Evolutionary conservation across 2,888 invertebrate species (phyloP).

Genomic region (Caenorhabditis sinica): DNA sequence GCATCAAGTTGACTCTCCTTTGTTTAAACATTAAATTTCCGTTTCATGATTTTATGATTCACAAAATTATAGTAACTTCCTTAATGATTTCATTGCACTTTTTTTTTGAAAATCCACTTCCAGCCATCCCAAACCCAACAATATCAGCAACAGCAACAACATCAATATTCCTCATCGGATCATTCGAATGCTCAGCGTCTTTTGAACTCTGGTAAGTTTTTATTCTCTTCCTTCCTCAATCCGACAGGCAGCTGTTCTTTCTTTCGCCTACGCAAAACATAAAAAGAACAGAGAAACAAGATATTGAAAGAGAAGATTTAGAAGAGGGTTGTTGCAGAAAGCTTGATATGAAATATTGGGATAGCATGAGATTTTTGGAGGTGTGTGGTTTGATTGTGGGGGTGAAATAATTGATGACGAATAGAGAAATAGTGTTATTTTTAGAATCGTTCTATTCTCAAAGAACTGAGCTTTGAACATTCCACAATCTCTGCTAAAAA

Average conservation of each 20-base stretch:
- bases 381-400: not conserved
- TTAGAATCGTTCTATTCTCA: no score
- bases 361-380: not conserved
- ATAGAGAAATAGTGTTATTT: no score
- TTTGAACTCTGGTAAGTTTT: conserved; percentile 65
- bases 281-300: conserved; percentile 20
- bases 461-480: no score
- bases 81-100: not conserved
- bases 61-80: not conserved
- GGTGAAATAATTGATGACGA: not conserved
- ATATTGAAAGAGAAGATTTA: not conserved
- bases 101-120: not conserved
- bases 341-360: not conserved
- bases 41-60: not conserved
- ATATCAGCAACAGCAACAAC: conserved; percentile 48
- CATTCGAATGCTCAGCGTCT: conserved; percentile 66
- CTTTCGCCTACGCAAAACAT: conserved; percentile 41
- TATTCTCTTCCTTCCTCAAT: not conserved
- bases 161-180: conserved; percentile 43
- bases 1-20: no score
- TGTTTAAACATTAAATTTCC: no score
- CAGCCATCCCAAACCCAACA: conserved; percentile 60
- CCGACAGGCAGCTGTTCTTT: conserved; percentile 41
- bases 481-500: no score
- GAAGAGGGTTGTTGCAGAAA: not conserved